Evolutionary conservation across 2,797 vertebrate species (phyloP), one percentile per base, ranked within the genome.

Genomic region (Macropodus opercularis): DNA sequence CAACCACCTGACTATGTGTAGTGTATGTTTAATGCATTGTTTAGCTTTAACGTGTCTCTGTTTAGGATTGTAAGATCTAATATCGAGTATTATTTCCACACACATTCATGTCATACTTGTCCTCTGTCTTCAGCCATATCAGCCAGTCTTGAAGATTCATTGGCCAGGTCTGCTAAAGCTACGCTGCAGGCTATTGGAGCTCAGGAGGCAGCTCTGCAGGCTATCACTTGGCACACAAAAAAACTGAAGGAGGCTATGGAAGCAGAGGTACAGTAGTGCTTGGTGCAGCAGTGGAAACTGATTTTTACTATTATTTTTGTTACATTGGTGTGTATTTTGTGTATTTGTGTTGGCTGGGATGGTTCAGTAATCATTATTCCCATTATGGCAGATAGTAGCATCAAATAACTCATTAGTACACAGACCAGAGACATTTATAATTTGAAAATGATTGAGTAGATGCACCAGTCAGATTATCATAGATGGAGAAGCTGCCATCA

Each of bases 221-320:
- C 98, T 1, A 93, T 98, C 35, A 84, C 68, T 1, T 81, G 79
- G 21, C 96, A 99, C 68, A 92, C 93, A 0, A 86, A 73, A 9
- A 93, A 91, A 26, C 84, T 99, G 69, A 95, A 92, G 85, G 93
- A 96, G 53, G 96, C 96, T 3, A 98, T 99, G 97, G 98, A 95
- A 35, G 85, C 93, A 5, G 94, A 97, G 95, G 96, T 98, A 67
- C n/a, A 35, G 8, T 41, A 15, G n/a, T 15, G 10, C 36, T n/a
- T 41, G 22, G 3, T 19, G 6, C 31, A 34, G 24, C 9, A n/a
- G 39, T 24, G 31, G 11, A 26, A 24, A 5, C 13, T n/a, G 4
- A 18, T 47, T 35, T 36, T n/a, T n/a, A n/a, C n/a, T n/a, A n/a
- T 26, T 29, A 27, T 46, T 32, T 38, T 27, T 1, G 17, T 29